Percentiles rank a stretch among this genome's conserved stretches.
These are phyloP conservation scores for Caranx ignobilis DNA, from an alignment of 2,113 vertebrate species.

Conservation along the genomic window DNA sequence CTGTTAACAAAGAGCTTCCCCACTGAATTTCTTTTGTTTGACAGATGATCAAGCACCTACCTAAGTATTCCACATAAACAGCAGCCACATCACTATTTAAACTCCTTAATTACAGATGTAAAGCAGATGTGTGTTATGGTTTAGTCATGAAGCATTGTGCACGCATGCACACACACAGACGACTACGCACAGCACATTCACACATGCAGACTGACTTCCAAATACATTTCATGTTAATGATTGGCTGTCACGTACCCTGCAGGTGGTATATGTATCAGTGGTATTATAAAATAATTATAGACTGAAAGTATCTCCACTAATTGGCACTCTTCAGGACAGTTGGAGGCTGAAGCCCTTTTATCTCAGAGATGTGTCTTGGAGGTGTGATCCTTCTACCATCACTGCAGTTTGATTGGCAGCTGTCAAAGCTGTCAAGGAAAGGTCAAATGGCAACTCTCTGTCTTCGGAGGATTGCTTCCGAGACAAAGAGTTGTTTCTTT, in stretches of 20 bases:
- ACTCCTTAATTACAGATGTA: slow-evolving; percentile 7
- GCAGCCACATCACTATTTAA: slow-evolving; percentile 8
- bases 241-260: slow-evolving; percentile 46
- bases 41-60: slow-evolving; percentile 1
- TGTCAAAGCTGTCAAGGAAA: slow-evolving; percentile 58
- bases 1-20: slow-evolving; percentile 10
- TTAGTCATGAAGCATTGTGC: slow-evolving; percentile 18
- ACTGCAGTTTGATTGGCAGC: slow-evolving; percentile 66
- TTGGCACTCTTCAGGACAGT: slow-evolving; percentile 59
- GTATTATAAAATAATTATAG: slow-evolving; percentile 56
- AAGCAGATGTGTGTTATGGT: slow-evolving; percentile 1
- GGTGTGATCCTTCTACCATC: slow-evolving; percentile 53
- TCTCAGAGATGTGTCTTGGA: slow-evolving; percentile 55
- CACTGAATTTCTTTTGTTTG: background rate
- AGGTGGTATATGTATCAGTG: slow-evolving; percentile 38
- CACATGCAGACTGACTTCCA: background rate
- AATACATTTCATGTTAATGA: slow-evolving; percentile 48
- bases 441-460: slow-evolving; percentile 47
- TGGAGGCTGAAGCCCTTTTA: slow-evolving; percentile 62
- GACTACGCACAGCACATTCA: background rate
- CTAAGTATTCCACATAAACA: background rate
- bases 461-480: slow-evolving; percentile 31
- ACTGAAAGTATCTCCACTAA: slow-evolving; percentile 61
- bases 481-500: slow-evolving; percentile 49
- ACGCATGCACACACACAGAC: slow-evolving; percentile 5